phyloP scores from a whole-genome alignment of 2,113 vertebrate genomes.

The Penelope pileata region DNA sequence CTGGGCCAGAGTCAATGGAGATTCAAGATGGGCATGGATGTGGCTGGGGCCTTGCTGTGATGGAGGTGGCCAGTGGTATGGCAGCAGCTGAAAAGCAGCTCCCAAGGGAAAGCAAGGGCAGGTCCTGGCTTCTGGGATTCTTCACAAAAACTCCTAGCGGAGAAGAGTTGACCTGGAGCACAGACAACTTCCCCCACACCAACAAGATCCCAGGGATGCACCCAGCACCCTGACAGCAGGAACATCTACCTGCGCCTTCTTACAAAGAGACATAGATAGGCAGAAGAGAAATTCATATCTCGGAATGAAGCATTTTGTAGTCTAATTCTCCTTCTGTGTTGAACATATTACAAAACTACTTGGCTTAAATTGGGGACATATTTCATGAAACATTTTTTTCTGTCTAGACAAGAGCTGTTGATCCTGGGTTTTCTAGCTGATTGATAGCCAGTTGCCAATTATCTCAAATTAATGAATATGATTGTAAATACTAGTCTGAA shows the following conservation, averaged over 20 bases:
- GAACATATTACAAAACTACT: background rate
- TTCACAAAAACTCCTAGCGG: background rate
- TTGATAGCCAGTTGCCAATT: conserved; percentile 10
- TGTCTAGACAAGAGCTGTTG: background rate
- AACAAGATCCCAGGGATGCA: background rate
- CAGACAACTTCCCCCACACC: background rate
- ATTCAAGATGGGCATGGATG: background rate
- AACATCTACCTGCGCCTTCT: background rate
- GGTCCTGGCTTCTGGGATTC: background rate
- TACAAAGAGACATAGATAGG: background rate
- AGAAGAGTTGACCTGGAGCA: too few relatives aligned
- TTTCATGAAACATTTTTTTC: background rate
- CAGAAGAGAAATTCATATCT: background rate
- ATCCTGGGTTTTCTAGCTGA: background rate
- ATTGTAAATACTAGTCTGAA: conserved; percentile 11
- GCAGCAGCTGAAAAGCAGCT: background rate
- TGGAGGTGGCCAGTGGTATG: background rate
- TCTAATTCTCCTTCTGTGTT: background rate
- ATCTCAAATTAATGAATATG: conserved; percentile 9
- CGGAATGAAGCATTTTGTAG: background rate
- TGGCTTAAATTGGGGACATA: background rate
- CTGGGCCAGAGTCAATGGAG: background rate
- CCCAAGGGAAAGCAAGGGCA: background rate
- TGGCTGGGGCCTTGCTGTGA: background rate
- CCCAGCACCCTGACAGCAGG: background rate